Evolutionary conservation across 2,797 vertebrate species (phyloP).

Genomic region (Aselliscus stoliczkanus): DNA sequence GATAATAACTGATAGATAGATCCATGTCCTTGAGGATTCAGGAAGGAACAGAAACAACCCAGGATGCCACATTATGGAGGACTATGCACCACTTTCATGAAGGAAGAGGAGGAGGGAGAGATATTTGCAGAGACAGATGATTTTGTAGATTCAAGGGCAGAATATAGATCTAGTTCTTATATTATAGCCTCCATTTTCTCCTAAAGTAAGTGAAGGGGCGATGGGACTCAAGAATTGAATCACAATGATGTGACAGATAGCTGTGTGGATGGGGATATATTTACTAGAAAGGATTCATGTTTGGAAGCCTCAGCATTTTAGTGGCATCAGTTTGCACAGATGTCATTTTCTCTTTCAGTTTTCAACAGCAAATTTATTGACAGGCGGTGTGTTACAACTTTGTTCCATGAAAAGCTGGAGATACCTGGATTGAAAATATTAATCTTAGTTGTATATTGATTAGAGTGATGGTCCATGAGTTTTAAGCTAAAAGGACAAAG

Average conservation of each 20-base stretch:
- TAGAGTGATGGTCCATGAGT: not conserved
- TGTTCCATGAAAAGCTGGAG: not conserved
- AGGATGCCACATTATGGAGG: not conserved
- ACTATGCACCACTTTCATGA: too few relatives aligned
- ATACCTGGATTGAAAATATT: not conserved
- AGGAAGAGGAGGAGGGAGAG: not conserved
- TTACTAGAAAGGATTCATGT: not conserved
- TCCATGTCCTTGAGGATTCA: not conserved
- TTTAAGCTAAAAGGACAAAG: not conserved
- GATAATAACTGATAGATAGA: not conserved
- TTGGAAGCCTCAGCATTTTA: not conserved
- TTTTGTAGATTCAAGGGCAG: not conserved
- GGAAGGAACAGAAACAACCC: not conserved
- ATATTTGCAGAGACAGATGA: not conserved
- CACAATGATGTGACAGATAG: too few relatives aligned
- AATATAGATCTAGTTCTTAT: not conserved
- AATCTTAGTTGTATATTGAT: not conserved
- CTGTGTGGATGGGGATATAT: not conserved
- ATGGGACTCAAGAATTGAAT: not conserved
- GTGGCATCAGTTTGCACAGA: not conserved
- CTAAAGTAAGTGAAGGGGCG: not conserved
- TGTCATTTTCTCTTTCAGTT: not conserved
- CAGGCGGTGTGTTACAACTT: not conserved
- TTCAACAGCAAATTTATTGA: not conserved
- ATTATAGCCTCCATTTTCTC: not conserved